These are phyloP conservation scores for Eremophila alpestris DNA, from an alignment of 2,797 vertebrate species.

Conservation along the genomic window DNA sequence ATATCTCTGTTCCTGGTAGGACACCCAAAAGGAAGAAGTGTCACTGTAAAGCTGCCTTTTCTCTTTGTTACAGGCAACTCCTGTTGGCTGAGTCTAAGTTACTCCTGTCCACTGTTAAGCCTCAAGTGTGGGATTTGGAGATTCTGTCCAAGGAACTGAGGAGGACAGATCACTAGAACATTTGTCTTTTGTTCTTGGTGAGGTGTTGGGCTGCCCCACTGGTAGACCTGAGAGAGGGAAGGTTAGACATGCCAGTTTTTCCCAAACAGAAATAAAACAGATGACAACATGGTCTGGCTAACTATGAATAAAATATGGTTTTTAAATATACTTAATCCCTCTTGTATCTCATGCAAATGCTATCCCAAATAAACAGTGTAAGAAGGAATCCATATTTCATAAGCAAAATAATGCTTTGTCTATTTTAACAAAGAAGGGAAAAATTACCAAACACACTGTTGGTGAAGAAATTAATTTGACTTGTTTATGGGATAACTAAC, in stretches of 20 bases:
- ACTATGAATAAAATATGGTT: not conserved
- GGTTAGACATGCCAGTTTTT: not conserved
- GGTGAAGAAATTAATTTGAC: not conserved
- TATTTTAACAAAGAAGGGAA: not conserved
- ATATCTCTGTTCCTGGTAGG: not conserved
- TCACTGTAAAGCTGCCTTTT: not conserved
- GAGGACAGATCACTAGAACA: not conserved
- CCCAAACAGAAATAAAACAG: not conserved
- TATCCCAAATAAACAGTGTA: not conserved
- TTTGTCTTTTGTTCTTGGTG: not conserved
- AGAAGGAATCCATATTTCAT: not conserved
- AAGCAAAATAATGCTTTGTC: not conserved
- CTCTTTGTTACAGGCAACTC: not conserved
- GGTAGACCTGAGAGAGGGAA: not conserved
- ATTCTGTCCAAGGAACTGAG: not conserved
- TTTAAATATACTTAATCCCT: not conserved
- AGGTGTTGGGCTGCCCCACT: not conserved
- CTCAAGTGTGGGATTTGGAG: not conserved
- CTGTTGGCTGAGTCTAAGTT: not conserved
- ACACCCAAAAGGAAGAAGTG: not conserved
- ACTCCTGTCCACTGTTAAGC: not conserved
- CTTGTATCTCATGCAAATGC: not conserved
- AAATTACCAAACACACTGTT: not conserved
- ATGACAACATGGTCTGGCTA: fast-evolving
- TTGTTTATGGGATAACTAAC: not conserved